Evolutionary conservation across 2,888 invertebrate genomes (phyloP).

Genomic region (Mantis religiosa): DNA sequence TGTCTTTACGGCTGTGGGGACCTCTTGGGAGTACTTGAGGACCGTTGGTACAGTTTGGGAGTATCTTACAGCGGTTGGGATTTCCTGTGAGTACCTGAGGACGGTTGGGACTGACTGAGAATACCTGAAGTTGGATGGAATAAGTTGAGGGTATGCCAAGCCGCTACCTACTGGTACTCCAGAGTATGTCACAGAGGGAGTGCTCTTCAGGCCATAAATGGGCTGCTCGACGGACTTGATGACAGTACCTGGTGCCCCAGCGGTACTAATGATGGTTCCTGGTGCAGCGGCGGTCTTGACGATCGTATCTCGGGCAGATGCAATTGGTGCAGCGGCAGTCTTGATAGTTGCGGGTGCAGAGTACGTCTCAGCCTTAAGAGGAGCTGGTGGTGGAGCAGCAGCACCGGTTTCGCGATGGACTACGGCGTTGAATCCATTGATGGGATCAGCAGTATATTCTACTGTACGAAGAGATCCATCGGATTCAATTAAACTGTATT

Average conservation of each 20-base stretch:
- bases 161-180: background rate
- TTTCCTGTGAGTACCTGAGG: background rate
- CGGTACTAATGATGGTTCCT: too few relatives aligned
- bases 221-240: background rate
- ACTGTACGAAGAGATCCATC: conserved; percentile 30
- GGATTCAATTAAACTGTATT: conserved; percentile 27
- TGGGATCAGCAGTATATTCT: conserved; percentile 29
- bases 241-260: background rate
- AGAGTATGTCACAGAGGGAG: background rate
- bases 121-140: background rate
- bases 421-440: conserved; percentile 32
- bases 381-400: conserved; percentile 16
- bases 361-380: conserved; percentile 9
- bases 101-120: background rate
- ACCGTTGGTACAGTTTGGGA: background rate
- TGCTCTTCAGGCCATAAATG: background rate
- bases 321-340: conserved; percentile 15
- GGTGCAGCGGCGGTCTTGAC: background rate
- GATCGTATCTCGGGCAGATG: background rate
- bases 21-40: background rate
- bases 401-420: conserved; percentile 22
- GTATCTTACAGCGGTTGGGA: background rate
- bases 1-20: background rate
- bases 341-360: conserved; percentile 16
- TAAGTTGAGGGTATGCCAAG: background rate